Conservation (phyloP, 1,140 invertebrate genomes). For the Choristoneura fumiferana region DNA sequence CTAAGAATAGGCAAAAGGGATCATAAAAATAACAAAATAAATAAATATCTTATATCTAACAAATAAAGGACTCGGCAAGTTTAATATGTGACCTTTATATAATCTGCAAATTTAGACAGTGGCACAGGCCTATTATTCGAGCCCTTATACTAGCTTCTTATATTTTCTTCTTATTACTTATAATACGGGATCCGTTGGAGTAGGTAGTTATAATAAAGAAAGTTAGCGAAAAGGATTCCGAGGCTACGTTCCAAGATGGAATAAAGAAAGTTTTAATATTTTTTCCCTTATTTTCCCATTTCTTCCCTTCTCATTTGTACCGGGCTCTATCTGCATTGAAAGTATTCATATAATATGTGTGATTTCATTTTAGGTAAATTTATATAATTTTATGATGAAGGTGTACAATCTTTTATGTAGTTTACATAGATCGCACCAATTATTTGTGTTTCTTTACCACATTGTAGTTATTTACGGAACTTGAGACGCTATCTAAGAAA, state of each 20-base stretch:
- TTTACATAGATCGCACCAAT: no score
- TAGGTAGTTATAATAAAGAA: conserved; percentile 53
- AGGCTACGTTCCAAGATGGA: conserved; percentile 38
- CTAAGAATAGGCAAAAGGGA: no score
- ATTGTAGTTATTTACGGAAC: no score
- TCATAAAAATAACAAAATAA: no score
- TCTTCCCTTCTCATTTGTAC: conserved; percentile 41
- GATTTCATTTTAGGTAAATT: background rate
- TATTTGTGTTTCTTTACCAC: no score
- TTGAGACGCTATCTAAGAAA: no score
- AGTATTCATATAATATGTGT: conserved; percentile 19
- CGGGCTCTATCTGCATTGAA: conserved; percentile 21
- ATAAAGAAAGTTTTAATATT: conserved; percentile 65
- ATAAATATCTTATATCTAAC: no score
- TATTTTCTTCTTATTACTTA: conserved; percentile 20
- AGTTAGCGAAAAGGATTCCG: conserved; percentile 48
- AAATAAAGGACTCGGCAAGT: background rate
- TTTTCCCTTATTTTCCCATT: conserved; percentile 36
- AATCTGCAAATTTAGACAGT: background rate
- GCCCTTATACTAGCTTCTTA: conserved; percentile 14
- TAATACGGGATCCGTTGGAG: conserved; percentile 21
- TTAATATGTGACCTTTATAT: conserved; percentile 4
- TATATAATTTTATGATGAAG: no score
- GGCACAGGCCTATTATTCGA: background rate
- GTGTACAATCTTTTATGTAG: no score